These are phyloP conservation scores for Bedellia somnulentella DNA, from an alignment of 2,888 invertebrate species.

Conservation along the genomic window DNA sequence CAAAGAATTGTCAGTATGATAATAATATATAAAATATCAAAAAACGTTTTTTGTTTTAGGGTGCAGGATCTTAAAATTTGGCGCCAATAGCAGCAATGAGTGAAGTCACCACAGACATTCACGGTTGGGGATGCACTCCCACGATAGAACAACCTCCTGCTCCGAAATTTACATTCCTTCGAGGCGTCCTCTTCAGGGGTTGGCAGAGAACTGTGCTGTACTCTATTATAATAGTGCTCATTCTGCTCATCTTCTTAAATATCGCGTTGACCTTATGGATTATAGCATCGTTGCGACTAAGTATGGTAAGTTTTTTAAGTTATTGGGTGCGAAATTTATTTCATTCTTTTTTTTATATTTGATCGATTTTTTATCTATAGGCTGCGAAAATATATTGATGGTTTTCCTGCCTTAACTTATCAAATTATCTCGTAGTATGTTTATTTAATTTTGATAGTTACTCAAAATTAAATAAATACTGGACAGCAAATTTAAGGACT, in stretches of 20 bases:
- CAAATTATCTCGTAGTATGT: too few species aligned
- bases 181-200: conserved; percentile 51
- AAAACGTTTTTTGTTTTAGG: too few species aligned
- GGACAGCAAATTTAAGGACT: neutral
- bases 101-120: too few species aligned
- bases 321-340: neutral
- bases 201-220: conserved; percentile 95
- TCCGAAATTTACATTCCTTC: conserved; percentile 21
- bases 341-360: neutral
- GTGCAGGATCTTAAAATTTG: too few species aligned
- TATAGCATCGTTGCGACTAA: conserved; percentile 90
- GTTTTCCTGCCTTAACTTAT: too few species aligned
- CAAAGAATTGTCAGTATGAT: too few species aligned
- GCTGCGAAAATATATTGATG: too few species aligned
- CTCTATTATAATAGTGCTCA: conserved; percentile 78
- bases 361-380: too few species aligned
- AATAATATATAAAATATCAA: too few species aligned
- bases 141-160: conserved; percentile 33
- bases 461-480: too few species aligned
- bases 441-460: too few species aligned
- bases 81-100: too few species aligned
- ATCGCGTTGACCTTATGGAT: conserved; percentile 96
- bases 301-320: conserved; percentile 87
- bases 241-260: conserved; percentile 88
- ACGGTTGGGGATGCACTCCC: conserved; percentile 48